Evolutionary conservation across 2,888 invertebrate genomes (phyloP).

Genomic region (Lamproptera curius): DNA sequence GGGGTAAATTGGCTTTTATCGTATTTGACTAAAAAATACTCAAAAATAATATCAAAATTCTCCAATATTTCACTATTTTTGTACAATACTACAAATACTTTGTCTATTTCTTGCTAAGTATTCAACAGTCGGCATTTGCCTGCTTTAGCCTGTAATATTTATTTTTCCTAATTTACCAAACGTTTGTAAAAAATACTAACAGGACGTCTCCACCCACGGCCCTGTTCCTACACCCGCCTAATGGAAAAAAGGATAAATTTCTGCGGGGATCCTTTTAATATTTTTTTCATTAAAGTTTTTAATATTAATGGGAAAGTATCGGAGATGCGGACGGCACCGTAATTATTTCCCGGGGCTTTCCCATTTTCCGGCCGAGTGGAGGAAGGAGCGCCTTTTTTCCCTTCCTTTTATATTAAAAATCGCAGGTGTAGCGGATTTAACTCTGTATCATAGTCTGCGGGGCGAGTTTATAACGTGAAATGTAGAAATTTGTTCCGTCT

Average conservation of each 20-base stretch:
- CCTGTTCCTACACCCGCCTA: constrained; percentile 50
- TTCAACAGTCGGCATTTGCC: too few species aligned
- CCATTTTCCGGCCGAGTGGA: constrained; percentile 51
- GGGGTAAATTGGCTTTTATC: too few species aligned
- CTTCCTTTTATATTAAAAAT: constrained; percentile 29
- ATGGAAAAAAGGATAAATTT: constrained; percentile 75
- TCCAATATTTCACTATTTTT: too few species aligned
- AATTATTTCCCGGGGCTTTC: constrained; percentile 66
- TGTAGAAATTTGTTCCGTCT: constrained; percentile 23
- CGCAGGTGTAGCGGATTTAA: constrained; percentile 30
- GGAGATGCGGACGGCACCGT: constrained; percentile 47
- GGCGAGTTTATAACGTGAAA: constrained; percentile 16
- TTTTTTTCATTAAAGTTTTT: constrained; percentile 79
- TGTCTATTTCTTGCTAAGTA: too few species aligned
- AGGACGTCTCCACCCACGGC: constrained; percentile 34
- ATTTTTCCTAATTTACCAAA: too few species aligned
- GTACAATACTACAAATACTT: too few species aligned
- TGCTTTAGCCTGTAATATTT: too few species aligned
- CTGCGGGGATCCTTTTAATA: constrained; percentile 65
- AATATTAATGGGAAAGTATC: constrained; percentile 72
- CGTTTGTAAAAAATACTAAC: too few species aligned
- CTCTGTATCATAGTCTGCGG: constrained; percentile 17
- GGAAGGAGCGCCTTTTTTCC: constrained; percentile 26
- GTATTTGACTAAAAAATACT: too few species aligned
- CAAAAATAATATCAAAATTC: too few species aligned